Evolutionary conservation across 2,113 vertebrate species (phyloP).

Genomic region (Etheostoma cragini): DNA sequence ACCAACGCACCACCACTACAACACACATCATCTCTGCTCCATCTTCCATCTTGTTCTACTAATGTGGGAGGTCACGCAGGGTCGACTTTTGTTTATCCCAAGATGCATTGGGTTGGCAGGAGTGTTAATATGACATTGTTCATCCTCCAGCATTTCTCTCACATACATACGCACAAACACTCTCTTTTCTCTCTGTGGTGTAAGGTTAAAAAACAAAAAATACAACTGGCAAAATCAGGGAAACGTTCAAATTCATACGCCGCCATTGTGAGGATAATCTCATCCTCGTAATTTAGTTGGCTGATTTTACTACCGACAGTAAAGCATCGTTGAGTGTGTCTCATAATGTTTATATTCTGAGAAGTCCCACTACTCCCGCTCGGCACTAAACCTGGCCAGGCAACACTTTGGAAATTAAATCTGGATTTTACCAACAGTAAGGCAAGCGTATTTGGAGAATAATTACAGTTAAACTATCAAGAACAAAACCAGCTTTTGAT

Average conservation of each 20-base stretch:
- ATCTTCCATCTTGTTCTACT: constrained; percentile 62
- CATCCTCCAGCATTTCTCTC: constrained; percentile 5
- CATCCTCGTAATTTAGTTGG: constrained; percentile 61
- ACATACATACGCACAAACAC: background rate
- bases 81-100: constrained; percentile 68
- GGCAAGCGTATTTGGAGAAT: constrained; percentile 45
- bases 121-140: constrained; percentile 28
- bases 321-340: constrained; percentile 62
- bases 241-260: constrained; percentile 51
- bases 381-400: constrained; percentile 44
- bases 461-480: constrained; percentile 49
- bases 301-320: constrained; percentile 61
- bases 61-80: constrained; percentile 74
- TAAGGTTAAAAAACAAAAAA: background rate
- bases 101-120: constrained; percentile 45
- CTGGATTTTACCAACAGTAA: constrained; percentile 31
- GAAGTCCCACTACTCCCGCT: constrained; percentile 52
- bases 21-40: constrained; percentile 25
- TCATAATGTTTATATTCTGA: constrained; percentile 76
- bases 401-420: constrained; percentile 51
- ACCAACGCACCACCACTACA: constrained; percentile 43
- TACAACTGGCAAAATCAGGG: constrained; percentile 12
- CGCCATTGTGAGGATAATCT: constrained; percentile 59
- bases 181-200: background rate
- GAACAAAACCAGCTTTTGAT: constrained; percentile 53